Evolutionary conservation across 2,797 vertebrate genomes (phyloP).

Genomic region (Crenichthys baileyi): DNA sequence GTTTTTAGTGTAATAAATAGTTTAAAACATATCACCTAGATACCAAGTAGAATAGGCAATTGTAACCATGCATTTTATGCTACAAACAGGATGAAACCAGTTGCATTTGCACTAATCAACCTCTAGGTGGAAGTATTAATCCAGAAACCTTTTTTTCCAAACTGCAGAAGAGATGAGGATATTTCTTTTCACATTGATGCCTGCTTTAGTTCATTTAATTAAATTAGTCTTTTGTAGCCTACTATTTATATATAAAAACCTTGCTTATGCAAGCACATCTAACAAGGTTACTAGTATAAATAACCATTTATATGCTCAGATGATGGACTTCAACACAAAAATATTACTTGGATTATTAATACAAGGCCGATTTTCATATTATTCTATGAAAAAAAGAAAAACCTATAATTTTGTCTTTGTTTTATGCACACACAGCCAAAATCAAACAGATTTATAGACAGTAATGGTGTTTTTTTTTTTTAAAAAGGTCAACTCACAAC

Average conservation of each 20-base stretch:
- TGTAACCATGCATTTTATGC: neutral
- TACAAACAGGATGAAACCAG: neutral
- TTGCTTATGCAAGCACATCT: neutral
- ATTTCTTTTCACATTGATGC: neutral
- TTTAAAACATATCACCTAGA: neutral
- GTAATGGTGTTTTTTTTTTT: neutral
- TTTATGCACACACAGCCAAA: neutral
- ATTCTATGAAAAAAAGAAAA: neutral
- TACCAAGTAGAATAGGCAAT: neutral
- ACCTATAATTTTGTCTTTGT: neutral
- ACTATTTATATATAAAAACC: neutral
- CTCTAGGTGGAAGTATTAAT: constrained; percentile 64
- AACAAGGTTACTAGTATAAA: neutral
- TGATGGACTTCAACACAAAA: neutral
- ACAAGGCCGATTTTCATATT: neutral
- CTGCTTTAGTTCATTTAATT: neutral
- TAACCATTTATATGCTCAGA: neutral
- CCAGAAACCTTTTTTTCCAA: constrained; percentile 33
- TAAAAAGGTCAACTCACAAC: constrained; percentile 35
- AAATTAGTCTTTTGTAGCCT: neutral
- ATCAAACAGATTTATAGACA: neutral
- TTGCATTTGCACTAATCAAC: constrained; percentile 15
- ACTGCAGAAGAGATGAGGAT: neutral
- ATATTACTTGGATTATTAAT: neutral
- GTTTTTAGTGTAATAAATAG: neutral